Evolutionary conservation across 2,797 vertebrate species (phyloP).

Genomic region (Tokudaia tokunoshimensis): DNA sequence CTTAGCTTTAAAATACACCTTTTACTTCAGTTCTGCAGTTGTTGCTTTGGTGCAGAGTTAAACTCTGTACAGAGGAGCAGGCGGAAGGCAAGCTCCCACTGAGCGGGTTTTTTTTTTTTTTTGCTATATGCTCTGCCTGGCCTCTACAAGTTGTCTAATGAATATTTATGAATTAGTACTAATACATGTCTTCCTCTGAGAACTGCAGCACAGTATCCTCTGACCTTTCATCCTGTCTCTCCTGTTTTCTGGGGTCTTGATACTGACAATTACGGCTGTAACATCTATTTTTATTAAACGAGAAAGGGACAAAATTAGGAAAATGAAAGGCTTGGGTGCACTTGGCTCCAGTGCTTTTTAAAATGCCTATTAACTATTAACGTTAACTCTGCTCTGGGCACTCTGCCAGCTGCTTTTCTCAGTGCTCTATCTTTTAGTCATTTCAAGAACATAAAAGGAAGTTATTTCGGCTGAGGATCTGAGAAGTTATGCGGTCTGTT

Average conservation of each 20-base stretch:
- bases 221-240: slow-evolving; percentile 58
- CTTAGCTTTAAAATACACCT: not conserved
- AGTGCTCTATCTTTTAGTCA: slow-evolving; percentile 3
- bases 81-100: slow-evolving; percentile 20
- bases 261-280: slow-evolving; percentile 50
- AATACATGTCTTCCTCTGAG: slow-evolving; percentile 52
- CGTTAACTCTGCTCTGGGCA: slow-evolving; percentile 62
- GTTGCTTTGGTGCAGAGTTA: slow-evolving; percentile 50
- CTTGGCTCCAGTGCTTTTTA: slow-evolving; percentile 34
- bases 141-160: slow-evolving; percentile 52
- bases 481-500: not conserved
- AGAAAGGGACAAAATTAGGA: slow-evolving; percentile 69
- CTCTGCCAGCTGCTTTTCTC: slow-evolving; percentile 38
- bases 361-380: slow-evolving; percentile 62
- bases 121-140: slow-evolving; percentile 41
- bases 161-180: slow-evolving; percentile 67
- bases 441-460: not conserved
- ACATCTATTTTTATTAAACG: slow-evolving; percentile 69
- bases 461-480: slow-evolving; percentile 33
- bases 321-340: slow-evolving; percentile 65
- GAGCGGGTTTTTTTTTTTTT: not conserved
- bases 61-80: not conserved
- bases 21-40: not conserved
- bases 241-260: slow-evolving; percentile 64
- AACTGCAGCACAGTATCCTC: slow-evolving; percentile 29